Percentiles rank a stretch among this genome's conserved stretches.
phyloP scores from a whole-genome alignment of 2,888 invertebrate species.

The Morinoia aosen region DNA sequence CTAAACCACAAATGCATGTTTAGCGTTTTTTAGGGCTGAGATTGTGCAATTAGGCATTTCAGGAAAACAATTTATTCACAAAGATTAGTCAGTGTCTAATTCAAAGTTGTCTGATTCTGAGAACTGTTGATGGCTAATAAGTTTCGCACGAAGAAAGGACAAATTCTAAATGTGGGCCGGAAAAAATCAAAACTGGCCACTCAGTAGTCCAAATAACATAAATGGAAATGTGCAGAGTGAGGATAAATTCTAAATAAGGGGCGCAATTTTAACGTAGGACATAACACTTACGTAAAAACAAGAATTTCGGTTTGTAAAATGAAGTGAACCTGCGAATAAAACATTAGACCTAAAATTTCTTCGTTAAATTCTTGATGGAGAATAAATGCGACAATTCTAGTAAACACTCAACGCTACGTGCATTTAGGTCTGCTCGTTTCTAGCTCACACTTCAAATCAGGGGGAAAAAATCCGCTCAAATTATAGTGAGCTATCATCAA shows the following conservation, averaged over 20 bases:
- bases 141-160: too few relatives aligned
- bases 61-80: too few relatives aligned
- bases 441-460: neutral
- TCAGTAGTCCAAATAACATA: neutral
- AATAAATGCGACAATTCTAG: neutral
- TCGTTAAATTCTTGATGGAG: neutral
- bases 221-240: neutral
- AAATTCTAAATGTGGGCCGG: too few relatives aligned
- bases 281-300: neutral
- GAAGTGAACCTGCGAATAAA: neutral
- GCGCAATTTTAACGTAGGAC: neutral
- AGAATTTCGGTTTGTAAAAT: neutral
- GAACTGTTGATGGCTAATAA: too few relatives aligned
- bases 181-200: too few relatives aligned
- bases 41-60: too few relatives aligned
- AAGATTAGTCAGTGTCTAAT: too few relatives aligned
- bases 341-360: neutral
- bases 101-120: too few relatives aligned
- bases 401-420: neutral
- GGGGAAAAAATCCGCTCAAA: neutral
- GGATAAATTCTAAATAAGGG: neutral
- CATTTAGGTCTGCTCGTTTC: neutral
- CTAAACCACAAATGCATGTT: too few relatives aligned
- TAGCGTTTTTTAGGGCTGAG: too few relatives aligned
- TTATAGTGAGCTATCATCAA: neutral